Evolutionary conservation across 2,113 vertebrate species (phyloP), one percentile per base, ranked within the genome.

Genomic region (Pseudonaja textilis): DNA sequence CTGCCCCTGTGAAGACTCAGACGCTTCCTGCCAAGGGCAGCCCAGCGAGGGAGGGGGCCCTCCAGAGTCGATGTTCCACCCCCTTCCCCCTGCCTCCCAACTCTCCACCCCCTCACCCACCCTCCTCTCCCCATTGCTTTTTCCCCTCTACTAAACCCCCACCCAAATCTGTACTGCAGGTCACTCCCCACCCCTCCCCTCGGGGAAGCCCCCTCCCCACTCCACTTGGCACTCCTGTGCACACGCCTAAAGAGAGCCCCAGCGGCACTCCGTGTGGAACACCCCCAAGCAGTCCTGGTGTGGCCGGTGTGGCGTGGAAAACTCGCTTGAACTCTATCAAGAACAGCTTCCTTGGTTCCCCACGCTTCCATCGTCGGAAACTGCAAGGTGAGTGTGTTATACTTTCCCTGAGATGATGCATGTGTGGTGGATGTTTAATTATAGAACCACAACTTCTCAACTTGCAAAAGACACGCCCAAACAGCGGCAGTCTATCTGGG

Each of bases 281-380:
- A 4, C 98, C 99, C 1, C 98, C 98, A 39, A 98, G 98, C 94
- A 99, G 99, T 96, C 99, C 99, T 0, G 99, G 98, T 23, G 96
- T 96, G 0, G 97, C 98, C 18, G 98, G 98, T 94, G 98, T 99
- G 92, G 98, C 98, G 95, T 99, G 99, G 99, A 98, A 98, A 97
- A 98, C 98, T 92, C 98, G 99, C 50, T 98, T 99, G 96, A 99
- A 99, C 96, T 99, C 98, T 69, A 98, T 99, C 96, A 99, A 98
- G 96, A 99, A 99, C 97, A 99, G 98, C 96, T 98, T 99, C 95
- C 97, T 99, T 94, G 99, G 99, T 50, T 99, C 99, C 0, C 99
- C 98, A 0, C 98, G 98, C 42, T 99, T 99, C 97, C 99, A 99
- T 95, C 98, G 98, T 34, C 98, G 99, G 96, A 99, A 99, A 95